A percentile compares a stretch with the other conserved stretches of the same genome.
Evolutionary conservation across 2,888 invertebrate species (phyloP).

Genomic region (Drosophila pegasa): DNA sequence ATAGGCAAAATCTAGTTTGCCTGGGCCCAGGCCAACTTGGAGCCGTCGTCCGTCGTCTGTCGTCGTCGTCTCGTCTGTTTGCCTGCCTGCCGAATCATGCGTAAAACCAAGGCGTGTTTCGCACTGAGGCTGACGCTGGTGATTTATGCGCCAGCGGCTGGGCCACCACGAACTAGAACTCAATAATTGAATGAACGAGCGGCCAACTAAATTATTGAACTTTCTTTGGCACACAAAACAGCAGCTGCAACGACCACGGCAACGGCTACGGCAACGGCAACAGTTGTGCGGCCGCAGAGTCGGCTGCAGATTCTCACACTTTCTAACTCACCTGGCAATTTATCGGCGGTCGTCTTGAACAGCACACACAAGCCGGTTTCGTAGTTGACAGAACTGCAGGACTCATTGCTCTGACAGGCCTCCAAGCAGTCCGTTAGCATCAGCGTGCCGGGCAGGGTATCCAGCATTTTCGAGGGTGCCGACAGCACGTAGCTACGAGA

Average conservation of each 20-base stretch:
- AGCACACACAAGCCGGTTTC: constrained; percentile 97
- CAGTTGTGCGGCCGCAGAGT: constrained; percentile 20
- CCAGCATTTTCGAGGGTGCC: constrained; percentile 94
- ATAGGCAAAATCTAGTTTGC: constrained; percentile 78
- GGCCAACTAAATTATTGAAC: constrained; percentile 75
- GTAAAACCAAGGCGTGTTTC: constrained; percentile 74
- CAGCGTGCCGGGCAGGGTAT: constrained; percentile 95
- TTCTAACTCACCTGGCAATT: constrained; percentile 91
- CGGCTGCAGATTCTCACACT: constrained; percentile 69
- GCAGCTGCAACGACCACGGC: constrained; percentile 34
- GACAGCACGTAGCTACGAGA: constrained; percentile 92
- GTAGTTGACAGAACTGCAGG: constrained; percentile 97
- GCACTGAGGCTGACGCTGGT: constrained; percentile 52
- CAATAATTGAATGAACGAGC: constrained; percentile 75
- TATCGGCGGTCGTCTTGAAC: constrained; percentile 95
- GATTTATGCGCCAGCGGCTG: constrained; percentile 63
- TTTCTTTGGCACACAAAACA: constrained; percentile 76
- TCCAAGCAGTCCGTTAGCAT: constrained; percentile 97
- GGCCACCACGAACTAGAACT: constrained; percentile 77
- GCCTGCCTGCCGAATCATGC: constrained; percentile 69
- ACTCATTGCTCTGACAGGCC: constrained; percentile 95
- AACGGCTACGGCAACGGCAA: constrained; percentile 24
- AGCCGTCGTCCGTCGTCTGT: constrained; percentile 25
- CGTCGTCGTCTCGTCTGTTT: constrained; percentile 7
- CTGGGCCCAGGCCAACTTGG: constrained; percentile 61